Evolutionary conservation across 30 jellyfish, hydroid and myxozoan species (phyloP), one percentile per base, ranked within the genome.

Genomic region (Morbakka virulenta): DNA sequence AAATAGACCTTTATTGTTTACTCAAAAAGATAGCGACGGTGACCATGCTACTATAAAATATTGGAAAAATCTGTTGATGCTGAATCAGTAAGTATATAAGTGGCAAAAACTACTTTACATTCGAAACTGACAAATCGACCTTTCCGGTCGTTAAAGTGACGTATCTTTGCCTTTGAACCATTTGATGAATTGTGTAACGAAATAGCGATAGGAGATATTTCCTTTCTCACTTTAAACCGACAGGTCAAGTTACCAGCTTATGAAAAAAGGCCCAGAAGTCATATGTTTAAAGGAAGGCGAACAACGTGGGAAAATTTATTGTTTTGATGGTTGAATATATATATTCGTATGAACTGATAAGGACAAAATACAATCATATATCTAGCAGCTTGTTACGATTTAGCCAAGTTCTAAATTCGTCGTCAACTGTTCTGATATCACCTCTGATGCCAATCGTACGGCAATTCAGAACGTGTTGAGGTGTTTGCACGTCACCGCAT

Each of bases 101-200:
- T 64, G n/a, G 76, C 76, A 64, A 64, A 25, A 64, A 20, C 62
- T 14, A 25, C 76, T 4, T 4, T 64, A 3, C 76, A 64, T 64
- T 64, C 76, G 20, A 64, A 64, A 20, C 3, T 64, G 63, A 64
- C 62, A 4, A 64, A 64, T 33, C 4, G 52, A 3, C 4, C 3
- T 6, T 12, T 4, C 20, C 24, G 28, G 32, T 12, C 62, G 28
- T 4, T 64, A 4, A 64, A 13, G 2, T 48, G 2, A 64, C 62
- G 52, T 21, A 2, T 50, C 6, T 64, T 25, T 4, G 62, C 62
- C 3, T 64, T 64, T 21, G 76, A 64, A 64, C 76, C 76, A 6
- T 4, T 4, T 4, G 62, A 4, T 23, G 62, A 64, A 4, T 20
- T 4, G 14, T 64, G 63, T 12, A 50, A 64, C 2, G 62, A 64